Base-by-base conservation (phyloP, 2,113 vertebrate species). In the Geococcyx californianus region DNA sequence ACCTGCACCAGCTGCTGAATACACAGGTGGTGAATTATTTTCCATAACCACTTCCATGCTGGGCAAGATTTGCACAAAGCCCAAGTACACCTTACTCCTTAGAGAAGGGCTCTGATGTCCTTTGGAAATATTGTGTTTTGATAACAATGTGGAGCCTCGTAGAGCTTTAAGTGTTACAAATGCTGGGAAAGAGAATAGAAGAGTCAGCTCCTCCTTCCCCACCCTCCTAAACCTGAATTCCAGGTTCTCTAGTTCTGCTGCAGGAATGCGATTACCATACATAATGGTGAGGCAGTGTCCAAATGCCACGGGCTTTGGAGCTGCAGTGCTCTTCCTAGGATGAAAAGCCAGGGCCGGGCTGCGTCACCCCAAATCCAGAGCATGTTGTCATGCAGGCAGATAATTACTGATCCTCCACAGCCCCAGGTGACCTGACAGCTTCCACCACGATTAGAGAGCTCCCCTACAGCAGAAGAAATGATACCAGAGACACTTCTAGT, bases 201-300 rank as follows among this genome's bases (percentile, higher is more conserved):
- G 31, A 78, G 13, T 10, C 44, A 14, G 62, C 47, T 47, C 66
- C 34, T 92, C 49, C 33, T 47, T 83, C 94, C 82, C 79, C 94
- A 38, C 93, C 91, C 91, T 79, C 44, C 34, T 1, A 11, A 89
- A 95, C 94, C 96, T 86, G 96, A 94, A 88, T 90, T 88, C 95
- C 95, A 93, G 89, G 94, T 96, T 96, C 84, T 69, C 70, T 68
- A 28, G 49, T 87, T 83, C 64, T 62, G 23, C 63, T 26, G 34
- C 21, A 60, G 88, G 60, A 78, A 87, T 21, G 42, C 1, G 1
- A 63, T 92, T 87, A 79, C 82, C 56, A 67, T 66, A 58, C 1
- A 0, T 33, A 33, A 81, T 66, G 55, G 49, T 34, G 42, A 72
- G 16, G 44, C 59, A 62, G 68, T 13, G 4, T 9, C 23, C 19